A percentile compares a stretch with the other conserved stretches of the same genome.
Conservation (phyloP, 2,888 invertebrate species). For the Cenopis cana region DNA sequence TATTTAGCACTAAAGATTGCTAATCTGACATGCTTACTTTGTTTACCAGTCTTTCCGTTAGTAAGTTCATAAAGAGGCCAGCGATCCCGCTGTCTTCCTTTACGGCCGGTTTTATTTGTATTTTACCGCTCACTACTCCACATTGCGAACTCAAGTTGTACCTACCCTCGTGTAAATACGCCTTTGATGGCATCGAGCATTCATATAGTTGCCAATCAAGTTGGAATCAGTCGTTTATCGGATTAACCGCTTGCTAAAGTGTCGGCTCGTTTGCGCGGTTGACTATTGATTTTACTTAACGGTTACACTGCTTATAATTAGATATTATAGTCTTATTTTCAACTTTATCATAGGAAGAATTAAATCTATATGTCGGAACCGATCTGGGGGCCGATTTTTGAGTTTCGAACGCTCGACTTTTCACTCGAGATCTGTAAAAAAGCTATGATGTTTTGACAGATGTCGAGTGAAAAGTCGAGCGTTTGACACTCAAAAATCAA, state of each 20-base stretch:
- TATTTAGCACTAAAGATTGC: constrained; percentile 13
- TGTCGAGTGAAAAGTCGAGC: too few relatives aligned
- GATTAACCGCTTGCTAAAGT: constrained; percentile 38
- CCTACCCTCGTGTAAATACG: constrained; percentile 32
- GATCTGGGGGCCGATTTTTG: too few relatives aligned
- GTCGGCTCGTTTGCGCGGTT: constrained; percentile 28
- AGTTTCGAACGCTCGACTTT: too few relatives aligned
- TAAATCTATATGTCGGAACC: too few relatives aligned
- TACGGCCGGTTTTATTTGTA: constrained; percentile 41
- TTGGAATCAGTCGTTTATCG: constrained; percentile 39
- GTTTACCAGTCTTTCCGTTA: constrained; percentile 34
- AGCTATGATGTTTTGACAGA: too few relatives aligned
- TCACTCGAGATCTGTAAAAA: too few relatives aligned
- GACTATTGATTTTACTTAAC: constrained; percentile 25
- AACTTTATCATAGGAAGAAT: too few relatives aligned
- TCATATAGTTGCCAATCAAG: constrained; percentile 42
- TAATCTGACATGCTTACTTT: constrained; percentile 10
- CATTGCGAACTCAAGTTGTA: constrained; percentile 30
- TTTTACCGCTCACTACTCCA: constrained; percentile 42
- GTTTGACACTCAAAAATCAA: too few relatives aligned
- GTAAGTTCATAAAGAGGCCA: constrained; percentile 38
- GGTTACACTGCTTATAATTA: too few relatives aligned
- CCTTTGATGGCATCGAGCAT: constrained; percentile 35
- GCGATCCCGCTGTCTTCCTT: constrained; percentile 39
- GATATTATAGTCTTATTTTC: not conserved